Conservation (phyloP, 2,113 vertebrate species). For the Bettongia penicillata region DNA sequence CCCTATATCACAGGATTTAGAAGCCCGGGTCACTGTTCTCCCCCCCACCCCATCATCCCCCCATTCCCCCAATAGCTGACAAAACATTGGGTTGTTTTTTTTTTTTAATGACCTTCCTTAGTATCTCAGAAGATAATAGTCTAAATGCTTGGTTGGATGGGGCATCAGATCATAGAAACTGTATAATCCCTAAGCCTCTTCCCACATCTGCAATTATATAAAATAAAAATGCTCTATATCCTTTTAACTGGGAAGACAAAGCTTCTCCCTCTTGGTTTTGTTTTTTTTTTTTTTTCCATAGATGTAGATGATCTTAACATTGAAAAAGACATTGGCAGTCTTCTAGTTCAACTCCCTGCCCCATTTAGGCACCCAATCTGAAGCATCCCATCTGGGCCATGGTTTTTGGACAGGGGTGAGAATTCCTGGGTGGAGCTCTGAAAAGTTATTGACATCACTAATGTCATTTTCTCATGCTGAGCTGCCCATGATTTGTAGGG, state of each 20-base stretch:
- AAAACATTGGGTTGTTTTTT: background rate
- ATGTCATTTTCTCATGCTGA: background rate
- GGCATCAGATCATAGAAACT: background rate
- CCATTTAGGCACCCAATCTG: background rate
- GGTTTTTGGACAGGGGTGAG: background rate
- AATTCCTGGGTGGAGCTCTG: background rate
- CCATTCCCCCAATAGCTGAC: background rate
- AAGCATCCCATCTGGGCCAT: background rate
- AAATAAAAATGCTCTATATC: background rate
- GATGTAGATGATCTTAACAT: background rate
- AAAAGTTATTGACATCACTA: rapidly evolving
- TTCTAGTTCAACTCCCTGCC: background rate
- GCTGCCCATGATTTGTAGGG: background rate
- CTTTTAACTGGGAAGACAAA: background rate
- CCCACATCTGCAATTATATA: background rate
- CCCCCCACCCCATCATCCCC: no score
- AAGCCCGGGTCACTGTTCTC: background rate
- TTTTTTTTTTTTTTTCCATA: background rate
- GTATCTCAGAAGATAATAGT: background rate
- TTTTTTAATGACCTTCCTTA: background rate
- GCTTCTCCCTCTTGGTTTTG: background rate
- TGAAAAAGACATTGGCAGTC: background rate
- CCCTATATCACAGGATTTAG: background rate
- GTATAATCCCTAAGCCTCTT: background rate
- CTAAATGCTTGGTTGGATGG: background rate